Percentiles rank a stretch among this genome's conserved stretches.
These are phyloP conservation scores for Lottia gigantea DNA, from an alignment of 2,888 invertebrate species.

Conservation along the genomic window DNA sequence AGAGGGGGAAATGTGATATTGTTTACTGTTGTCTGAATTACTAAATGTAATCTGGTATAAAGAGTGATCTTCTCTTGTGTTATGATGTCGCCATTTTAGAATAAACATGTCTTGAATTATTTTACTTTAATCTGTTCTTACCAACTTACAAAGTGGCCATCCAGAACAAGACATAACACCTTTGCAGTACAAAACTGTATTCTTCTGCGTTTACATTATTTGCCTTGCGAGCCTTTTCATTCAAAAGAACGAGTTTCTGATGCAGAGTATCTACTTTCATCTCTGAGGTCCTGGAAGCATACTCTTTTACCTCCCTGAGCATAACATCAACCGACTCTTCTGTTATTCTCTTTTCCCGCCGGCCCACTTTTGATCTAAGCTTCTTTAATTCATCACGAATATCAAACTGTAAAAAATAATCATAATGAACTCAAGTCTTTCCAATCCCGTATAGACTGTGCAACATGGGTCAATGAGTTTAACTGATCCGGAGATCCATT, in stretches of 20 bases:
- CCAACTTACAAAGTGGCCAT: too few species aligned
- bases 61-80: too few species aligned
- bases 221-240: not conserved
- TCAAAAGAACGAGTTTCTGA: not conserved
- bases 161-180: too few species aligned
- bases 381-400: not conserved
- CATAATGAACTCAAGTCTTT: not conserved
- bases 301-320: constrained; percentile 1
- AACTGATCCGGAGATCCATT: not conserved
- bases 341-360: not conserved
- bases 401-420: not conserved
- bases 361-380: not conserved
- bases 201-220: not conserved
- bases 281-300: not conserved
- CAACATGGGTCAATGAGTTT: not conserved
- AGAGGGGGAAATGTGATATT: too few species aligned
- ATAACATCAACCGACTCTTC: not conserved
- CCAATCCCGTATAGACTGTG: not conserved
- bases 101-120: too few species aligned
- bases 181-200: constrained; percentile 1
- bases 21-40: too few species aligned
- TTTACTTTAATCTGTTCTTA: too few species aligned
- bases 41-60: too few species aligned
- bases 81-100: too few species aligned
- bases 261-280: not conserved